Percentiles rank a stretch among this genome's conserved stretches.
These are phyloP conservation scores for Pterostichus madidus DNA, from an alignment of 2,888 invertebrate species.

Conservation along the genomic window DNA sequence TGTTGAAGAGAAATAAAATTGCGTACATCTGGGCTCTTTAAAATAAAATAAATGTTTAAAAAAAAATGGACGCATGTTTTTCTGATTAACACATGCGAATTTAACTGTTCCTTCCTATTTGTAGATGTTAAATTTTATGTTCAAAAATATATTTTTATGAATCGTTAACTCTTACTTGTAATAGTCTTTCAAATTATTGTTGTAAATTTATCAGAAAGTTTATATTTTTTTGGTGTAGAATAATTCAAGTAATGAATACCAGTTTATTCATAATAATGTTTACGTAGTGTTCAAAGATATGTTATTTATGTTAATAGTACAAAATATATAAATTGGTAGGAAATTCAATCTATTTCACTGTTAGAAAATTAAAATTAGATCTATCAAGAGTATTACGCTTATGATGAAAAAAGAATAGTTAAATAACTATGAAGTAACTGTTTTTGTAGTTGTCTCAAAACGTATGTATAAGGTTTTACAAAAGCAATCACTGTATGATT, in stretches of 20 bases:
- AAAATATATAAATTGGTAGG: slow-evolving; percentile 59
- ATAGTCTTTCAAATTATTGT: slow-evolving; percentile 49
- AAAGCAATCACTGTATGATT: slow-evolving; percentile 58
- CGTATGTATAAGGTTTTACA: slow-evolving; percentile 41
- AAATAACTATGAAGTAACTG: slow-evolving; percentile 58
- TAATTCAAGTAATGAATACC: slow-evolving; percentile 38
- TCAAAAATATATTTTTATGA: slow-evolving; percentile 66
- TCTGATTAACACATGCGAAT: slow-evolving; percentile 40
- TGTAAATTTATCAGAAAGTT: slow-evolving; percentile 53
- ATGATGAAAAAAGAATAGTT: slow-evolving; percentile 53
- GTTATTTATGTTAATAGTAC: slow-evolving; percentile 63
- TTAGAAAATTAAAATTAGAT: slow-evolving; percentile 63
- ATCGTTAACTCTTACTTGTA: slow-evolving; percentile 59
- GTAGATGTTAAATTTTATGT: slow-evolving; percentile 62
- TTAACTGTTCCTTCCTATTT: slow-evolving; percentile 65
- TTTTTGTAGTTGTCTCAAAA: slow-evolving; percentile 60
- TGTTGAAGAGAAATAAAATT: slow-evolving; percentile 14
- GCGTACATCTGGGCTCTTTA: neutral
- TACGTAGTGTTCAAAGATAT: slow-evolving; percentile 29
- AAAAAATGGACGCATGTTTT: slow-evolving; percentile 19
- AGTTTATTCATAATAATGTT: slow-evolving; percentile 15
- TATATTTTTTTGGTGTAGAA: slow-evolving; percentile 59
- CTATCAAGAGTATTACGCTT: slow-evolving; percentile 62
- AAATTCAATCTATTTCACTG: slow-evolving; percentile 65
- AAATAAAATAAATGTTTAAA: slow-evolving; percentile 30